phyloP scores from a whole-genome alignment of 92 coral and sea anemone species.

The Plumapathes pennacea region DNA sequence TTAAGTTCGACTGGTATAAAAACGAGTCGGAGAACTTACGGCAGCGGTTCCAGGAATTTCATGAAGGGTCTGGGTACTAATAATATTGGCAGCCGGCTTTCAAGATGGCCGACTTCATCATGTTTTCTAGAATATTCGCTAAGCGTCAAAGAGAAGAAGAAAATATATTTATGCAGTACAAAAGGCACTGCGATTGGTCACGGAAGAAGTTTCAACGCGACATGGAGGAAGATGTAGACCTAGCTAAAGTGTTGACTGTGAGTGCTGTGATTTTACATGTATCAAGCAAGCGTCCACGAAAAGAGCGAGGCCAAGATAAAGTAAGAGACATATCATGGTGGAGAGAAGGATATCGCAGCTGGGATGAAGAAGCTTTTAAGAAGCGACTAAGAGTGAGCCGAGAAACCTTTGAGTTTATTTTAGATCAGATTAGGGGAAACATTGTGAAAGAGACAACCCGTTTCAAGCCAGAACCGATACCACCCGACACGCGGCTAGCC shows the following conservation, averaged over 20 bases:
- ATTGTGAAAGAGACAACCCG: constrained; percentile 32
- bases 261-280: constrained; percentile 8
- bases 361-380: constrained; percentile 48
- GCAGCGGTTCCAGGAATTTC: too few species aligned
- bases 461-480: constrained; percentile 50
- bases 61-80: too few species aligned
- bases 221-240: constrained; percentile 25
- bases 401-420: constrained; percentile 51
- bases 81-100: too few species aligned
- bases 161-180: too few species aligned
- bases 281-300: constrained; percentile 22
- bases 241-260: constrained; percentile 13
- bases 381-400: constrained; percentile 33
- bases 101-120: too few species aligned
- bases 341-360: constrained; percentile 43
- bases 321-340: constrained; percentile 37
- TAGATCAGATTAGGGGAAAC: constrained; percentile 16
- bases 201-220: constrained; percentile 12
- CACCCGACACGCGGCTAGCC: constrained; percentile 55
- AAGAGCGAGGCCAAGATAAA: constrained; percentile 23
- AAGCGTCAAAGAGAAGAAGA: too few species aligned
- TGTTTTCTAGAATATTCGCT: too few species aligned
- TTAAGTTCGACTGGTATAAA: too few species aligned
- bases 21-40: too few species aligned
- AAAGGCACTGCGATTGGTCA: too few species aligned